Base-by-base conservation (phyloP, 2,888 invertebrate genomes). In the Folsomia manolachei region DNA sequence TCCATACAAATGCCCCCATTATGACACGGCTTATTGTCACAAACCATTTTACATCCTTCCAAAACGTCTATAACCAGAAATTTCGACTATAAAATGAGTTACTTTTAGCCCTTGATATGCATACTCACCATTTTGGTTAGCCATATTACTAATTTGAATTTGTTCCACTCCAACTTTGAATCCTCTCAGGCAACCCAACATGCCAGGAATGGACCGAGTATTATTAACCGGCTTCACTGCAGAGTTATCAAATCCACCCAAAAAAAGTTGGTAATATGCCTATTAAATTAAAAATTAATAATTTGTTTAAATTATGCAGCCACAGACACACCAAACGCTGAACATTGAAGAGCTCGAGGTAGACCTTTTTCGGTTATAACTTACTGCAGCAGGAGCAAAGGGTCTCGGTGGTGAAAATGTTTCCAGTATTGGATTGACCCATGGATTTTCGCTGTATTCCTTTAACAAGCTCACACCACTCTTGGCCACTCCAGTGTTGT, bases 391-490 rank as follows among this genome's bases (percentile, higher is more conserved):
- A 4, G 93, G 92, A 0, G 94, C 93, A 25, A 93, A 93, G 1
- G 94, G 94, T 76, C 94, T 87, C 83, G 93, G 93, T 7, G 94
- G 94, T 69, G 91, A 91, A 63, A 95, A 87, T 51, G 93, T 91
- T 87, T 95, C 94, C 91, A 85, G 53, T 80, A 92, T 91, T 0
- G 92, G 89, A 86, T 94, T 94, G 52, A 86, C 85, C 94, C 94
- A 95, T 0, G 94, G 94, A 82, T 91, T 92, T 82, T 93, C 91
- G 11, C 91, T 91, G 82, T 94, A 94, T 81, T 89, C 89, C 9
- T 89, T 88, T 1, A 64, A 21, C n/a, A 64, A 21, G 7, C 18
- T 19, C 18, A 64, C 39, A 18, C 64, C 64, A 27, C 25, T 27
- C 27, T 26, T 64, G 19, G 18, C 27, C 4, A 27, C 27, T 64